Conservation (phyloP, 2,888 invertebrate species). For the Antheraea yamamai region DNA sequence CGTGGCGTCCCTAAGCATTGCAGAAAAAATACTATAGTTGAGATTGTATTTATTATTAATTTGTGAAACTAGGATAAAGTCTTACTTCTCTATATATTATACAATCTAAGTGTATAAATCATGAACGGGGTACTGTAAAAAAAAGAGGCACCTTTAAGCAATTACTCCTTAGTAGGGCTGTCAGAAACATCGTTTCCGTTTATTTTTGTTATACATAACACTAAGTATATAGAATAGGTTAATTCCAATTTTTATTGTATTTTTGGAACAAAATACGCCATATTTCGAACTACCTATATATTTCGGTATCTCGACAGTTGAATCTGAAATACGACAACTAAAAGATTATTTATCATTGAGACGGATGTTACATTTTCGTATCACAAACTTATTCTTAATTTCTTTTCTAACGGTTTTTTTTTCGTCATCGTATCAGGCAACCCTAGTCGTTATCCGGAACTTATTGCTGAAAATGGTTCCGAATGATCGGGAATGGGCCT, state of each 20-base stretch:
- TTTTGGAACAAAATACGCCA: no score
- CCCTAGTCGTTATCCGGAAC: constrained; percentile 20
- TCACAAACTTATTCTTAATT: no score
- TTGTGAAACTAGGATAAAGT: neutral
- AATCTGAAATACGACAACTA: no score
- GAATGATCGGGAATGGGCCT: constrained; percentile 37
- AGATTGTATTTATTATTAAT: no score
- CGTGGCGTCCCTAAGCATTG: no score
- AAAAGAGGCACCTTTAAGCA: constrained; percentile 46
- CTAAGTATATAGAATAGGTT: no score
- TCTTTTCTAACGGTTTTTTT: neutral
- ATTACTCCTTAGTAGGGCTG: constrained; percentile 45
- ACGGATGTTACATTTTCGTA: no score
- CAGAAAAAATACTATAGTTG: no score
- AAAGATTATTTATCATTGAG: no score
- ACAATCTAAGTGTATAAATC: constrained; percentile 39
- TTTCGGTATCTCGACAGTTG: no score
- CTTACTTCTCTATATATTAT: constrained; percentile 10
- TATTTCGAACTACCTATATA: no score
- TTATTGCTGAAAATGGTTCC: constrained; percentile 40
- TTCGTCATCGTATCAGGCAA: neutral
- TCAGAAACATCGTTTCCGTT: neutral
- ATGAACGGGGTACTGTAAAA: constrained; percentile 32
- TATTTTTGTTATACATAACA: neutral
- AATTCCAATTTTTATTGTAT: no score